Evolutionary conservation across 2,797 vertebrate species (phyloP).

Genomic region (Decapterus maruadsi): DNA sequence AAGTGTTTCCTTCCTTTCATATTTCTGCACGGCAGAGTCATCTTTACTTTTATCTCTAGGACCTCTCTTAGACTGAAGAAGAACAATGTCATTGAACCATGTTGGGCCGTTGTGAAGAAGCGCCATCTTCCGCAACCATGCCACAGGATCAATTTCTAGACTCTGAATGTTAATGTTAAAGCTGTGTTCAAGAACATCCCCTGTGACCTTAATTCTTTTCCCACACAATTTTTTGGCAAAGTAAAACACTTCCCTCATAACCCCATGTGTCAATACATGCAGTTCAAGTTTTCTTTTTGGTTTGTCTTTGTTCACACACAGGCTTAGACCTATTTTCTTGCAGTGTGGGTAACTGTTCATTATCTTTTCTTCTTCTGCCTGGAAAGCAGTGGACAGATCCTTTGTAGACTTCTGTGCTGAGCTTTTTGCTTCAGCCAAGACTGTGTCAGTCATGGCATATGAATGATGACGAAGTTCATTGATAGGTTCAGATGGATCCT

Average conservation of each 20-base stretch:
- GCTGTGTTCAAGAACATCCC: constrained; percentile 46
- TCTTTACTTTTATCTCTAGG: no score
- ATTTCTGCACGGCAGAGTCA: neutral
- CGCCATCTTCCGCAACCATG: no score
- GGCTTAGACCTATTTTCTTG: constrained; percentile 37
- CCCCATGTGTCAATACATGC: neutral
- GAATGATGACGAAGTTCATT: no score
- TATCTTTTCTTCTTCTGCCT: neutral
- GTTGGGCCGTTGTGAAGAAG: no score
- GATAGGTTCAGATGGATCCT: constrained; percentile 2
- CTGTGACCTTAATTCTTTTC: no score
- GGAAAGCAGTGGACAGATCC: neutral
- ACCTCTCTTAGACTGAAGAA: no score
- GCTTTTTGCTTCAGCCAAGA: neutral
- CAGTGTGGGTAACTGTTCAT: constrained; percentile 2
- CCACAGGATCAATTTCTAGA: no score
- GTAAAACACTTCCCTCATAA: constrained; percentile 7
- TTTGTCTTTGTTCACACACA: constrained; percentile 21
- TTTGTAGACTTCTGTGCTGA: neutral
- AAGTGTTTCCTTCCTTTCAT: constrained; percentile 5
- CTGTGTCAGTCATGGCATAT: neutral
- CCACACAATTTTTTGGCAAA: constrained; percentile 33
- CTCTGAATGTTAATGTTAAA: constrained; percentile 11
- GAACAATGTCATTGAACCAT: no score
- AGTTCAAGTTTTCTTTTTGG: neutral